Percentiles rank a stretch among this genome's conserved stretches.
phyloP scores from a whole-genome alignment of 2,113 vertebrate genomes.

The Sterna hirundo region DNA sequence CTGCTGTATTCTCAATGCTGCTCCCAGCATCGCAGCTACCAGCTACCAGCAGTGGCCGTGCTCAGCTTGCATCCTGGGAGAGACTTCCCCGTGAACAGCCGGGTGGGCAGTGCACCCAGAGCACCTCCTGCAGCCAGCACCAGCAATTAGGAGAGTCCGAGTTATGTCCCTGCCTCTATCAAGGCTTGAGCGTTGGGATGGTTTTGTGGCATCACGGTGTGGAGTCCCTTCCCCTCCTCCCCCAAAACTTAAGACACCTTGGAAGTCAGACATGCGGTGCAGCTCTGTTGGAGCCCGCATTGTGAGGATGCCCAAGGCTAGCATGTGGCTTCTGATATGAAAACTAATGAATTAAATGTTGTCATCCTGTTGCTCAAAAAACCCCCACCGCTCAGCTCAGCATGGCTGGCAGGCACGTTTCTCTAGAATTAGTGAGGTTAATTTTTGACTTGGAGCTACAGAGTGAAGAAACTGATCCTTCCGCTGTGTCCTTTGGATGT shows the following conservation, averaged over 20 bases:
- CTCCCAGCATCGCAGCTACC: not conserved
- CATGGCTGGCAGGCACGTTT: accelerated
- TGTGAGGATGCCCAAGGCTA: not conserved
- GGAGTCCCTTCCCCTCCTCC: not conserved
- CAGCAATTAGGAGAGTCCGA: not conserved
- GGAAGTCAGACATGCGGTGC: not conserved
- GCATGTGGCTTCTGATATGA: not conserved
- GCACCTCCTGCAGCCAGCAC: not conserved
- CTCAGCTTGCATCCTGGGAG: not conserved
- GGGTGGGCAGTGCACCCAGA: not conserved
- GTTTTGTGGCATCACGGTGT: not conserved
- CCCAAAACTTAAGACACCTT: not conserved
- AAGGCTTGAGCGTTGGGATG: not conserved
- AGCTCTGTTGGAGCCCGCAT: accelerated
- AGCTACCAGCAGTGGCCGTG: not conserved
- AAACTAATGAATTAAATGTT: not conserved
- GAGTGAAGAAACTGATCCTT: not conserved
- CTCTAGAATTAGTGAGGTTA: not conserved
- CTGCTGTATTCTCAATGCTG: not conserved
- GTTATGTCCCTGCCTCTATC: not conserved
- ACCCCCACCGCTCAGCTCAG: not conserved
- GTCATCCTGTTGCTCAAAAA: not conserved
- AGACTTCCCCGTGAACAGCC: not conserved
- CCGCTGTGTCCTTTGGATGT: accelerated
- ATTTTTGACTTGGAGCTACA: not conserved